These are phyloP conservation scores for Helicoverpa armigera DNA, from an alignment of 1,140 invertebrate species.

Conservation along the genomic window DNA sequence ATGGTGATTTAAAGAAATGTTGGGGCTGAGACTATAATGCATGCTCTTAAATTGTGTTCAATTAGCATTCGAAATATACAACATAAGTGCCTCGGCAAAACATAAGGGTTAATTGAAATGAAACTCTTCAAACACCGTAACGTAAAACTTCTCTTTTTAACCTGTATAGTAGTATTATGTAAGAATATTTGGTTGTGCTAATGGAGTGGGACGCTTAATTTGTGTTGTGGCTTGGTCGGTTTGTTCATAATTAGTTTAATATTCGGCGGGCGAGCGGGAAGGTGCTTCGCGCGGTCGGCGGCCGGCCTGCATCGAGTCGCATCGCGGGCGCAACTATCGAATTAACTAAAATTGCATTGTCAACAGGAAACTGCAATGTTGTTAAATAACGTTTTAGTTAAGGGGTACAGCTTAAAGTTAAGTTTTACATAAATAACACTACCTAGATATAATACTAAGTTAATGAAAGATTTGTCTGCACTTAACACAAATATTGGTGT, in stretches of 20 bases:
- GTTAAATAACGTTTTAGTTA: slow-evolving; percentile 30
- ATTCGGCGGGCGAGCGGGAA: slow-evolving; percentile 60
- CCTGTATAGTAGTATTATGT: slow-evolving; percentile 26
- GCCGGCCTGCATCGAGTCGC: slow-evolving; percentile 45
- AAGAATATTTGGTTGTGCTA: slow-evolving; percentile 54
- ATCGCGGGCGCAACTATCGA: slow-evolving; percentile 62
- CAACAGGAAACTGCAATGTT: slow-evolving; percentile 60
- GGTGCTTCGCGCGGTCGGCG: slow-evolving; percentile 47
- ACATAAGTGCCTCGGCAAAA: background rate
- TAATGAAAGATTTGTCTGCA: too few relatives aligned
- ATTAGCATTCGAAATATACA: background rate
- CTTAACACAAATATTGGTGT: too few relatives aligned
- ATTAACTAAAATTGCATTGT: slow-evolving; percentile 84
- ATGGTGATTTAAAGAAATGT: background rate
- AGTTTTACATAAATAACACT: background rate
- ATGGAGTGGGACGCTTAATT: slow-evolving; percentile 73
- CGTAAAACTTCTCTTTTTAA: slow-evolving; percentile 14
- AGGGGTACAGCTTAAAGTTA: background rate
- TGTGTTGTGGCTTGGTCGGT: slow-evolving; percentile 64
- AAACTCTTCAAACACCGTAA: background rate
- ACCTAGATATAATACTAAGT: too few relatives aligned
- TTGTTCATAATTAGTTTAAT: slow-evolving; percentile 82
- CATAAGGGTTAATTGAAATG: background rate
- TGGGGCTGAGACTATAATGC: background rate
- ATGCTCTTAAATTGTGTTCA: slow-evolving; percentile 5